Percentiles rank a stretch among this genome's conserved stretches.
These are phyloP conservation scores for Poeciliopsis occidentalis DNA, from an alignment of 2,113 vertebrate species.

Conservation along the genomic window DNA sequence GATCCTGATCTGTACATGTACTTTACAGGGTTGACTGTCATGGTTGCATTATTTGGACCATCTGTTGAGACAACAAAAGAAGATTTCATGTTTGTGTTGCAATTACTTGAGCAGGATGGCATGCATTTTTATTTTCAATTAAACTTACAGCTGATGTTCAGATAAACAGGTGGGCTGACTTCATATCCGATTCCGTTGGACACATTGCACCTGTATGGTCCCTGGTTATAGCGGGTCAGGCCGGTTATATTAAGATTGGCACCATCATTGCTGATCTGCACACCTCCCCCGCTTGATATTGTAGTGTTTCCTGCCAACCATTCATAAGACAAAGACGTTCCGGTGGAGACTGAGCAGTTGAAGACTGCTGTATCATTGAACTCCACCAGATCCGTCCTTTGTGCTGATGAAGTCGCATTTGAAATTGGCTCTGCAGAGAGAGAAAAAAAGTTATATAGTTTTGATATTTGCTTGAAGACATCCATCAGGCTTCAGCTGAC, in stretches of 20 bases:
- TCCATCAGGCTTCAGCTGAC: neutral
- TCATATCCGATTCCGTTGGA: slow-evolving; percentile 62
- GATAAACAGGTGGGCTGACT: slow-evolving; percentile 29
- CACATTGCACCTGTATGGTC: slow-evolving; percentile 66
- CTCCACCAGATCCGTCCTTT: slow-evolving; percentile 64
- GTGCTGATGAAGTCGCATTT: slow-evolving; percentile 50
- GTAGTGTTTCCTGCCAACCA: slow-evolving; percentile 62
- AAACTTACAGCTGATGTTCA: slow-evolving; percentile 79
- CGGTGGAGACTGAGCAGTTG: slow-evolving; percentile 58
- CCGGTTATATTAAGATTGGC: slow-evolving; percentile 55
- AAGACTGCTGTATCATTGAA: slow-evolving; percentile 70
- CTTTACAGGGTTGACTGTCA: slow-evolving; percentile 41
- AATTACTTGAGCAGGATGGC: neutral
- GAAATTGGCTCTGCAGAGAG: slow-evolving; percentile 66
- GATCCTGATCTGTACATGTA: slow-evolving; percentile 53
- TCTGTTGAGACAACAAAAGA: slow-evolving; percentile 48
- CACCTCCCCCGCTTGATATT: slow-evolving; percentile 1
- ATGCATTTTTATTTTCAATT: neutral
- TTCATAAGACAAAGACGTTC: slow-evolving; percentile 51
- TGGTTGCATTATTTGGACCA: slow-evolving; percentile 63
- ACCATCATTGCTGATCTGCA: slow-evolving; percentile 40
- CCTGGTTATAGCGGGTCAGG: slow-evolving; percentile 62
- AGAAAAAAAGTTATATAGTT: neutral
- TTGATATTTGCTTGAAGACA: neutral
- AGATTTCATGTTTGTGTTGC: neutral